Evolutionary conservation across 64 coral and sea anemone genomes (phyloP), one percentile per base, ranked within the genome.

Genomic region (Acropora yongei): DNA sequence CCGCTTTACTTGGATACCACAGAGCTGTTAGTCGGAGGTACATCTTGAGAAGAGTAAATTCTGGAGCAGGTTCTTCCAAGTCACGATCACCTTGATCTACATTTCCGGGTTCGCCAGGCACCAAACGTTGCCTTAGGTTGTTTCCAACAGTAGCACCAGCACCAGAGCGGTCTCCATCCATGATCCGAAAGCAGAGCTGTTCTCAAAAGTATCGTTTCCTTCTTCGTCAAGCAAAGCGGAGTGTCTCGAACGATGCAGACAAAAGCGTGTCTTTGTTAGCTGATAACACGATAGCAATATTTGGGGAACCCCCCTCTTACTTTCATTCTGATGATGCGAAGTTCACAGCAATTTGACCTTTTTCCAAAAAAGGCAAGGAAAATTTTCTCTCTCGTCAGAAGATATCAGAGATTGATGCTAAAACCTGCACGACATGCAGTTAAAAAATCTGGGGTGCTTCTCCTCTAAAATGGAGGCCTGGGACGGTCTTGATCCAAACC

Each of bases 11-110:
- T 1, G 95, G 95, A 47, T 87, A 89, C 88, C 95, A 90, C 44
- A 87, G 91, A 17, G 80, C 19, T 8, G 92, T 84, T 1, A 65
- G 11, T 0, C 90, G 11, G 5, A 96, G 81, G 44, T 84, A 93
- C 13, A 12, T 68, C 0, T 60, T 84, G 18, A 96, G 46, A 12
- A 41, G 61, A 3, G 3, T 48, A 12, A 96, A 75, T 39, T 51
- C 57, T 2, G 67, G 13, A 30, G 91, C 60, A 94, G 78, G 79
- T 55, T 55, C 61, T 20, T 57, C 13, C 14, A 3, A 65, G 57
- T 82, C 82, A 4, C 8, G 8, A 18, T 71, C 44, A 5, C 49
- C 12, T 78, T 48, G 14, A 46, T 84, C n/a, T 48, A 49, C 48
- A 30, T 43, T 84, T 41, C 51, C 51, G 51, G 51, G 6, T 55